Conservation (phyloP, 2,888 invertebrate species). For the Drosophila infuscata region DNA sequence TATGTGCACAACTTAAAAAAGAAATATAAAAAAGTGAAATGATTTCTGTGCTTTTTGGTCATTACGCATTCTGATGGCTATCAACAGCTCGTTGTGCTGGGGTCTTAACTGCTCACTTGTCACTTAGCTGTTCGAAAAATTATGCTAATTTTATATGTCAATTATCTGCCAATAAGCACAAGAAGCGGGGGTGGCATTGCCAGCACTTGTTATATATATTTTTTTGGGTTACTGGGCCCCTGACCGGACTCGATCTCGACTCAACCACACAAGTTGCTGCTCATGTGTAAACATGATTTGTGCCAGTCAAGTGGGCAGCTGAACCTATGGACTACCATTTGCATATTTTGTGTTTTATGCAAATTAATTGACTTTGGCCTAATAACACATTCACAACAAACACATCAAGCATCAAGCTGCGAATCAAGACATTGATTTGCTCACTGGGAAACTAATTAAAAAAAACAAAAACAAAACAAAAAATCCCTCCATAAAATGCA, state of each 20-base stretch:
- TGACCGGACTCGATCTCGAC: background rate
- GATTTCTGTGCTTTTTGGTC: constrained; percentile 64
- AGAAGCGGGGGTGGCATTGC: constrained; percentile 10
- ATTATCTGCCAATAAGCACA: constrained; percentile 83
- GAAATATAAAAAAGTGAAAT: constrained; percentile 67
- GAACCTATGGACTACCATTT: constrained; percentile 54
- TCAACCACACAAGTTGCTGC: constrained; percentile 31
- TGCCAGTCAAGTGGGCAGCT: constrained; percentile 64
- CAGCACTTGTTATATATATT: constrained; percentile 20
- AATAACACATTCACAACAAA: constrained; percentile 32
- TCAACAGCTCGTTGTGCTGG: constrained; percentile 49
- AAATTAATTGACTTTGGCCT: constrained; percentile 56
- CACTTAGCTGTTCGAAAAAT: constrained; percentile 73
- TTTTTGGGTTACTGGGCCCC: constrained; percentile 53
- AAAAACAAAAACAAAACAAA: constrained; percentile 7
- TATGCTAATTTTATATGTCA: constrained; percentile 84
- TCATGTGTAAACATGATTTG: constrained; percentile 77
- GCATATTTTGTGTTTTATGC: constrained; percentile 74
- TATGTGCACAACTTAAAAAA: constrained; percentile 39
- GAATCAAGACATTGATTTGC: constrained; percentile 5
- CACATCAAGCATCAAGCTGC: constrained; percentile 17
- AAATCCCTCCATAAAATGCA: constrained; percentile 29
- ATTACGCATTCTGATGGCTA: constrained; percentile 75
- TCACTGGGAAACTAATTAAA: constrained; percentile 48
- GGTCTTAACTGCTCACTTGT: constrained; percentile 58